Evolutionary conservation across 2,797 vertebrate species (phyloP).

Genomic region (Malacoctenus gilli): DNA sequence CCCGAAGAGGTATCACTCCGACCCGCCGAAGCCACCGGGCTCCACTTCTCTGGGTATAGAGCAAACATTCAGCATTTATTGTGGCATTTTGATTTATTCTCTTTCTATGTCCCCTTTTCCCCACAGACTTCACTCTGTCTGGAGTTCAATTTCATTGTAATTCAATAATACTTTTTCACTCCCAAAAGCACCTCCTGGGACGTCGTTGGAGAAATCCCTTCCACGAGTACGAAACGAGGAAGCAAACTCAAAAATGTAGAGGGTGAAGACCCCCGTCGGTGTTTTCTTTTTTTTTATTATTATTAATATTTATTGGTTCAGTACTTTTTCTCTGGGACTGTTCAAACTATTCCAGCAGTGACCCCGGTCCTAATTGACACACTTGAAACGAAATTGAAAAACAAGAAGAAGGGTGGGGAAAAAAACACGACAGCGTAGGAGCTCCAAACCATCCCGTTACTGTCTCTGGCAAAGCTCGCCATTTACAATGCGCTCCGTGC

Average conservation of each 20-base stretch:
- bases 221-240: constrained; percentile 39
- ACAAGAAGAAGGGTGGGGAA: background rate
- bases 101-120: constrained; percentile 39
- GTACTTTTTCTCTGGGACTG: background rate
- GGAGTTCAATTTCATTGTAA: constrained; percentile 54
- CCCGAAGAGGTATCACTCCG: constrained; percentile 62
- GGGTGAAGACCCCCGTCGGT: constrained; percentile 24
- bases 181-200: constrained; percentile 32
- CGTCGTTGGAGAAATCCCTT: constrained; percentile 28
- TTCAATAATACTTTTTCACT: constrained; percentile 45
- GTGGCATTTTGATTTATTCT: constrained; percentile 63
- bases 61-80: constrained; percentile 67
- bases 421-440: background rate
- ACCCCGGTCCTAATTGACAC: constrained; percentile 33
- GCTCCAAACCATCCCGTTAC: constrained; percentile 12
- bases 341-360: constrained; percentile 14
- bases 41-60: constrained; percentile 39
- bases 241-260: constrained; percentile 24
- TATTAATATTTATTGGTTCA: constrained; percentile 30
- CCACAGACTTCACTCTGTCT: constrained; percentile 33
- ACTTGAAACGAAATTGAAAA: constrained; percentile 30
- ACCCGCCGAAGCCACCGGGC: constrained; percentile 45
- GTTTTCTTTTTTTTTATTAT: constrained; percentile 1
- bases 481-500: constrained; percentile 35
- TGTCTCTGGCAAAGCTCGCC: constrained; percentile 24